These are phyloP conservation scores for Australoheros scitulus DNA, from an alignment of 2,113 vertebrate genomes.

Conservation along the genomic window DNA sequence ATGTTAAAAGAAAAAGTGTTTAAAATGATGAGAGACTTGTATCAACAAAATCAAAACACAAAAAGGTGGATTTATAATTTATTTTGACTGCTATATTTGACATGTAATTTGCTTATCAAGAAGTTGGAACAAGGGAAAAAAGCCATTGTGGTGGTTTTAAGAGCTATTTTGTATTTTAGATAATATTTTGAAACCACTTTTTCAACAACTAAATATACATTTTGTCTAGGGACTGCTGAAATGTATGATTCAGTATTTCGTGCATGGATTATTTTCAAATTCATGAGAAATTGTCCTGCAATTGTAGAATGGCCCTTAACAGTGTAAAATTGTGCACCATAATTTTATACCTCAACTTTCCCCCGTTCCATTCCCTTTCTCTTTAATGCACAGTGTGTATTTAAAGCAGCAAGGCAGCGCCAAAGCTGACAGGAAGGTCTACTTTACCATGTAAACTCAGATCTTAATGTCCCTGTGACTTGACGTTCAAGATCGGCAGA, in stretches of 20 bases:
- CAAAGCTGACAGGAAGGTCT: not conserved
- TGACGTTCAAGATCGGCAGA: conserved; percentile 30
- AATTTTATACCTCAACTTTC: not conserved
- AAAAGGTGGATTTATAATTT: not conserved
- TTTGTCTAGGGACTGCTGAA: not conserved
- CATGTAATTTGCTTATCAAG: not conserved
- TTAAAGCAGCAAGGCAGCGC: no score
- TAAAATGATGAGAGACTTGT: not conserved
- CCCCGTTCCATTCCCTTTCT: no score
- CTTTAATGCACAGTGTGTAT: no score
- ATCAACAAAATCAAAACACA: not conserved
- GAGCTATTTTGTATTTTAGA: not conserved
- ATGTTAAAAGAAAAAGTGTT: not conserved
- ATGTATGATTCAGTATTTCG: not conserved
- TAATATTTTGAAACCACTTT: not conserved
- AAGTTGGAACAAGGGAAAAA: not conserved
- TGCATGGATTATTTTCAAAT: not conserved
- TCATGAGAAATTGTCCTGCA: not conserved
- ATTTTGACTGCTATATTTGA: not conserved
- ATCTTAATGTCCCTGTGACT: accelerated
- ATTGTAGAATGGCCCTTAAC: not conserved
- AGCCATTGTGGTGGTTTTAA: not conserved
- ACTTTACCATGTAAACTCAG: conserved; percentile 8
- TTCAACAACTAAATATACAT: not conserved
- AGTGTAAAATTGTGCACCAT: not conserved